Percentiles rank a stretch among this genome's conserved stretches.
These are phyloP conservation scores for Euura lappo DNA, from an alignment of 1,140 invertebrate genomes.

Conservation along the genomic window DNA sequence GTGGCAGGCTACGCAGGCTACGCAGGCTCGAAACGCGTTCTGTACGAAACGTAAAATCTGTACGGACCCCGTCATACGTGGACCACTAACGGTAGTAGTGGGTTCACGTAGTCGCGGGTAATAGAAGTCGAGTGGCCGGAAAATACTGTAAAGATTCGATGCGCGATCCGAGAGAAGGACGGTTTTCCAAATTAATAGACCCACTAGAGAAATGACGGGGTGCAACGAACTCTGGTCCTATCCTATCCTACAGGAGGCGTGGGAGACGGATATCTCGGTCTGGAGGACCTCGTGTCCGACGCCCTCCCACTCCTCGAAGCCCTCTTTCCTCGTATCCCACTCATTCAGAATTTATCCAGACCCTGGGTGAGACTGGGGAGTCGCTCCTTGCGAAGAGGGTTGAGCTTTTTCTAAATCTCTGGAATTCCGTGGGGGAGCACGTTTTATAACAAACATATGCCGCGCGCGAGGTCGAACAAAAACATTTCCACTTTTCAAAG, in stretches of 20 bases:
- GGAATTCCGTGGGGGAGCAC: constrained; percentile 4
- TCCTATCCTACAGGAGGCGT: neutral
- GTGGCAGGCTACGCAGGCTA: neutral
- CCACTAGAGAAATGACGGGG: neutral
- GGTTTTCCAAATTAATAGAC: constrained; percentile 1
- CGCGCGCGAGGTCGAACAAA: neutral
- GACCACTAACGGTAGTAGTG: too few relatives aligned
- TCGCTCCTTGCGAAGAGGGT: constrained; percentile 1
- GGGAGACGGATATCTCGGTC: constrained; percentile 6
- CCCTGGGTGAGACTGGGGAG: too few relatives aligned
- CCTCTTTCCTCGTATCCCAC: neutral
- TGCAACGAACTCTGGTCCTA: neutral
- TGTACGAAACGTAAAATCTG: too few relatives aligned
- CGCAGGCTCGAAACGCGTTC: neutral
- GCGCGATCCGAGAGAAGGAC: neutral
- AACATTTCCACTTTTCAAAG: constrained; percentile 5
- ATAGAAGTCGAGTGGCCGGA: neutral
- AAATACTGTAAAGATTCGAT: neutral
- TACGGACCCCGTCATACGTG: too few relatives aligned
- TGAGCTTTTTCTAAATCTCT: constrained; percentile 1
- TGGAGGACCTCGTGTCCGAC: neutral
- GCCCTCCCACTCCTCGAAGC: neutral
- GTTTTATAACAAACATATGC: constrained; percentile 7
- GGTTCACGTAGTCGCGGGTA: too few relatives aligned
- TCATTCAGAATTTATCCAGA: neutral